A percentile compares a stretch with the other conserved stretches of the same genome.
Conservation (phyloP, 2,797 vertebrate genomes). For the Potorous gilbertii region DNA sequence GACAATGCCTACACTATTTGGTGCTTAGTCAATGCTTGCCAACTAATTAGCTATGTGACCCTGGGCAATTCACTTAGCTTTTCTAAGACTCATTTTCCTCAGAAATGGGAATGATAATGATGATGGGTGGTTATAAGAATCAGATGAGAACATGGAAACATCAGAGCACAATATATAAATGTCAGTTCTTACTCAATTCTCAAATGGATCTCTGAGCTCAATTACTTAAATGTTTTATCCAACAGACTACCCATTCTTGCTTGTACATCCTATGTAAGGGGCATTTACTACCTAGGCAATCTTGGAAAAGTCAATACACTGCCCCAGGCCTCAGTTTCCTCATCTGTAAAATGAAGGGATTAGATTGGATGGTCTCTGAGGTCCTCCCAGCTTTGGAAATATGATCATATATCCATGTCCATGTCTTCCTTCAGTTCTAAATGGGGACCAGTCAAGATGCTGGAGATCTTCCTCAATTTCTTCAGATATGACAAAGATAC, state of each 20-base stretch:
- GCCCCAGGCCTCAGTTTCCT: not conserved
- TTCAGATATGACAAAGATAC: not conserved
- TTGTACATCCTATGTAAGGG: not conserved
- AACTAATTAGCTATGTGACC: not conserved
- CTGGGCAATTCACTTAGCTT: not conserved
- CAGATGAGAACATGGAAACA: not conserved
- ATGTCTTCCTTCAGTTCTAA: not conserved
- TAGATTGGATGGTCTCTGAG: not conserved
- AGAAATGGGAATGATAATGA: not conserved
- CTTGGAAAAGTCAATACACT: not conserved
- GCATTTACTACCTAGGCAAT: not conserved
- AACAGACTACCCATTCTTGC: not conserved
- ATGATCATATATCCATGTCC: not conserved
- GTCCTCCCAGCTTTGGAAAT: not conserved
- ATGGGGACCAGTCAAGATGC: not conserved
- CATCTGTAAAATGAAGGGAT: not conserved
- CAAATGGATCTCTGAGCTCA: not conserved
- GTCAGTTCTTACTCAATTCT: not conserved
- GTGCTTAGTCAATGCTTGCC: not conserved
- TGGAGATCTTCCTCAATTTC: not conserved
- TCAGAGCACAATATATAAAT: not conserved
- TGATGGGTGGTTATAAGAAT: not conserved
- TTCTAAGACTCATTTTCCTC: not conserved
- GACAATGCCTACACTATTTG: not conserved
- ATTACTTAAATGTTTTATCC: not conserved